Base-by-base conservation (phyloP, 1,140 invertebrate species). In the Drosophila ananassae region DNA sequence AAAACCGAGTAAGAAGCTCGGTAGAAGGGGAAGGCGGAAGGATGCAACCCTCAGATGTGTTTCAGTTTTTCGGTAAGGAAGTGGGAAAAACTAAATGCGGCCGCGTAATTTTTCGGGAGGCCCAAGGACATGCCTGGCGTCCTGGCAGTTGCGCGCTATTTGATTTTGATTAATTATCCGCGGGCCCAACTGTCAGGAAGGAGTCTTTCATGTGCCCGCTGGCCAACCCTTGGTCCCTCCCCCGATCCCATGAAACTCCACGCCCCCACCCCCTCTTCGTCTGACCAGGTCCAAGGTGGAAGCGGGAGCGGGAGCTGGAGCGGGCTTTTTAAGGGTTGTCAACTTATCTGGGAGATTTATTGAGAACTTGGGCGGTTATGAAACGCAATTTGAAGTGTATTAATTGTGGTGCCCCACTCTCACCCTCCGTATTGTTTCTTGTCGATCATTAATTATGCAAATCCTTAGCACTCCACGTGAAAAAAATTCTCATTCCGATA, bases 81-180 rank as follows among this genome's bases (percentile, higher is more conserved):
- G 50, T 47, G 53, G 7, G 48, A 58, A 75, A 82, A 83, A 73
- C 63, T 64, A 61, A 83, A 34, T 58, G 71, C 54, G 48, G 66
- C 51, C 76, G 75, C 76, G 68, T 61, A 67, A 67, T 75, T 66
- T 71, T 81, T 75, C 59, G 60, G 48, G 57, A 60, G 77, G 54
- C 72, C 73, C 72, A 79, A 66, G 75, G 52, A 73, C 69, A 67
- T 52, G 69, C 30, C 52, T 48, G 71, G 66, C 69, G 60, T 59
- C 69, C 57, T 60, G 68, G 51, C 77, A 79, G 81, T 77, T 77
- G 75, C 85, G 77, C 72, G 77, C 72, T 66, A 73, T 89, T 90
- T 90, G 83, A 90, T 91, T 90, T 90, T 90, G 89, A 90, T 90
- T 90, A 90, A 90, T 90, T 90, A 85, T 74, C 39, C 78, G 68